Percentiles rank a stretch among this genome's conserved stretches.
phyloP scores from a whole-genome alignment of 2,888 invertebrate species.

The Aleiodes alternator region DNA sequence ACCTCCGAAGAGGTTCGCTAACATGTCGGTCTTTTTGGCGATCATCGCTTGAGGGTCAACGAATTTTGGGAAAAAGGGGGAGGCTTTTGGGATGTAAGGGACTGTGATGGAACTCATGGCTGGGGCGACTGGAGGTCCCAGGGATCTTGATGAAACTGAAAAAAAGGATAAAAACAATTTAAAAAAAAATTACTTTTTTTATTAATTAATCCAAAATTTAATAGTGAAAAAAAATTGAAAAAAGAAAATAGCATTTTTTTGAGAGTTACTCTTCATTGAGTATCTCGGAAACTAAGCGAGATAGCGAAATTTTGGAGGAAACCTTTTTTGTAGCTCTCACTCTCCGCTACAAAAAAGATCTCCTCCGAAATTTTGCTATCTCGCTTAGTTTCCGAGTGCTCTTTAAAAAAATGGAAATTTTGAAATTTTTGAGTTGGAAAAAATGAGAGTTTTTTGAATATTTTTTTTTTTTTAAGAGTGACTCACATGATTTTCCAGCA shows the following conservation, averaged over 20 bases:
- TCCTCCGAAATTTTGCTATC: too few species aligned
- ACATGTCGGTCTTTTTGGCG: conserved; percentile 65
- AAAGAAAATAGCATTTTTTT: not conserved
- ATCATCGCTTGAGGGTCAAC: conserved; percentile 69
- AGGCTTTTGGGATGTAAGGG: conserved; percentile 65
- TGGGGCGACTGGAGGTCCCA: conserved; percentile 59
- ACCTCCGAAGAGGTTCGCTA: conserved; percentile 65
- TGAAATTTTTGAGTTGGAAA: too few species aligned
- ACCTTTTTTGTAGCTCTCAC: too few species aligned
- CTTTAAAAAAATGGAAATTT: too few species aligned
- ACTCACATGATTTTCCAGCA: conserved; percentile 42
- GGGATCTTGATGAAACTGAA: conserved; percentile 61
- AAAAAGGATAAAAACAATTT: conserved; percentile 13
- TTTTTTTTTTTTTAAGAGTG: not conserved
- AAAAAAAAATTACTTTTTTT: not conserved
- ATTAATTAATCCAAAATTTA: too few species aligned
- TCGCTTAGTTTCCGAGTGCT: too few species aligned
- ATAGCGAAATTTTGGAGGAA: too few species aligned
- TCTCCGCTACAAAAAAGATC: too few species aligned
- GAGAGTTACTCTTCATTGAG: too few species aligned
- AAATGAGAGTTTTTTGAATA: too few species aligned
- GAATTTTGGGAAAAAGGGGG: conserved; percentile 68
- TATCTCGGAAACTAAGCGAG: too few species aligned
- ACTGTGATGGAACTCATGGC: conserved; percentile 63
- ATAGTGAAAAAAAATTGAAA: not conserved